phyloP scores from a whole-genome alignment of 2,888 invertebrate species.

The Morinoia aosen region DNA sequence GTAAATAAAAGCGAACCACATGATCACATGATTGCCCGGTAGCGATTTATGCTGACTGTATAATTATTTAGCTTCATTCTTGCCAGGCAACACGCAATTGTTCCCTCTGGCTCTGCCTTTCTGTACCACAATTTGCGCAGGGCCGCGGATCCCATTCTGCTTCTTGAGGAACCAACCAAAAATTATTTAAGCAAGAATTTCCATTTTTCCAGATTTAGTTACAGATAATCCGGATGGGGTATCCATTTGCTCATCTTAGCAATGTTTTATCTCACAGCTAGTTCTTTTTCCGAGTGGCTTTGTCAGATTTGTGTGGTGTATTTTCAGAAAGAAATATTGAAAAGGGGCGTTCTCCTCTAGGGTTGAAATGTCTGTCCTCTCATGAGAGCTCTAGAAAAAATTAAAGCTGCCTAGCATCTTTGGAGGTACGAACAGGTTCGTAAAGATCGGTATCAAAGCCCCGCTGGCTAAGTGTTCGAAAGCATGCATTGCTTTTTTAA shows the following conservation, averaged over 20 bases:
- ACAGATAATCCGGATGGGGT: neutral
- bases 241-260: slow-evolving; percentile 18
- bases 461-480: neutral
- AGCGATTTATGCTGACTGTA: slow-evolving; percentile 51
- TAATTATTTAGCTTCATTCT: slow-evolving; percentile 50
- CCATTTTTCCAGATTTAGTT: slow-evolving; percentile 28
- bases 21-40: slow-evolving; percentile 53
- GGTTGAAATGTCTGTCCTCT: neutral
- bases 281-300: neutral
- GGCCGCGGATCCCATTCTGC: neutral
- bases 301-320: neutral
- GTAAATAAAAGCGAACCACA: slow-evolving; percentile 52
- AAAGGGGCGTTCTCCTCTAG: slow-evolving; percentile 23
- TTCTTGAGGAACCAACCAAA: neutral
- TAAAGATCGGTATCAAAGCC: slow-evolving; percentile 15
- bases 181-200: neutral
- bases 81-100: slow-evolving; percentile 48
- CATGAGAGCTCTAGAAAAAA: neutral
- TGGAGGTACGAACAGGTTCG: slow-evolving; percentile 44
- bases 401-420: neutral
- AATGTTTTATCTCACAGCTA: neutral
- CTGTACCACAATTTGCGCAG: neutral
- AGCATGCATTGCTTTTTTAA: neutral
- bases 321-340: slow-evolving; percentile 1
- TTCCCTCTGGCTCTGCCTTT: slow-evolving; percentile 31